Conservation (phyloP, 1,140 invertebrate species). For the Apis dorsata region DNA sequence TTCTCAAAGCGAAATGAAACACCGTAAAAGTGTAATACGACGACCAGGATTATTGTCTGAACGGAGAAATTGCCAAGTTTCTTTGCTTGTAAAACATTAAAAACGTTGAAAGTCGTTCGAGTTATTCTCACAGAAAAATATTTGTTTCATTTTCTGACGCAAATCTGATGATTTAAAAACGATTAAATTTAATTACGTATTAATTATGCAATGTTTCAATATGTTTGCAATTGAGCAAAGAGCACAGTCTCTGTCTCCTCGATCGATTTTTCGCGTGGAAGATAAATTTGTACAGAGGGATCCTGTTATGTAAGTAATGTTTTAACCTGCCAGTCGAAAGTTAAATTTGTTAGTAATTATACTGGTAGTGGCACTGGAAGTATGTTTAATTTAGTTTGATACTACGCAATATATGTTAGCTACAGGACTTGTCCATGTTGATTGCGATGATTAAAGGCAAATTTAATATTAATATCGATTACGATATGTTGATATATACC, state of each 20-base stretch:
- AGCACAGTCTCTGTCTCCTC: no score
- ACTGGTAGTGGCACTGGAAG: no score
- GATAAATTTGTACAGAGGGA: not conserved
- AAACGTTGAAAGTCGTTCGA: not conserved
- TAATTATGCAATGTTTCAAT: not conserved
- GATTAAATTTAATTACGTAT: not conserved
- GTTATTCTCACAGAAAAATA: not conserved
- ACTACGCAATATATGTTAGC: not conserved
- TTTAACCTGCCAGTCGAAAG: not conserved
- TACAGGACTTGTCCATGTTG: not conserved
- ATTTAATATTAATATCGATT: constrained; percentile 1
- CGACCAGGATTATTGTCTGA: constrained; percentile 4
- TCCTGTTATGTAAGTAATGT: not conserved
- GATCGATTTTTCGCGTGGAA: not conserved
- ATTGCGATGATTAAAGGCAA: constrained; percentile 1
- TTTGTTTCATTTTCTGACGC: not conserved
- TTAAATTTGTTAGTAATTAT: constrained; percentile 6
- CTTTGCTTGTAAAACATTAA: not conserved
- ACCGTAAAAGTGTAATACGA: constrained; percentile 34
- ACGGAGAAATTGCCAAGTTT: not conserved
- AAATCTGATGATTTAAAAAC: not conserved
- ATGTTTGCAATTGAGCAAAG: not conserved
- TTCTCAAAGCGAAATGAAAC: constrained; percentile 46
- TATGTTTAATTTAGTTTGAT: constrained; percentile 2
- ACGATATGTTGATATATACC: not conserved